Percentiles rank a stretch among this genome's conserved stretches.
phyloP scores from a whole-genome alignment of 2,888 invertebrate genomes.

The Hirtodrosophila confusa region DNA sequence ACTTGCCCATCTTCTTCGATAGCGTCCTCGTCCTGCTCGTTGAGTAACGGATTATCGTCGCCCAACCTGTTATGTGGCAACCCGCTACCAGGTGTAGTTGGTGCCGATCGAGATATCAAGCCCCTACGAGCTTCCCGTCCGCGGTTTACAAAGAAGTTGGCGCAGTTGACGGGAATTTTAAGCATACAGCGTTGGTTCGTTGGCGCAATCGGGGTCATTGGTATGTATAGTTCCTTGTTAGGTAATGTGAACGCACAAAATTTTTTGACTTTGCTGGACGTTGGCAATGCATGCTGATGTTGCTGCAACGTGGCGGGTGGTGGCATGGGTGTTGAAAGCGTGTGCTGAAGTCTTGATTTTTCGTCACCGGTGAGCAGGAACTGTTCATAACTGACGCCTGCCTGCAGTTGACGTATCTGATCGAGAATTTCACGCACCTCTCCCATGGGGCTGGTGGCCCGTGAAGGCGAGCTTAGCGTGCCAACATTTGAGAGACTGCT shows the following conservation, averaged over 20 bases:
- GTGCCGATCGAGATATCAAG: conserved; percentile 91
- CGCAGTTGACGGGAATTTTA: conserved; percentile 82
- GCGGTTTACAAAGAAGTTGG: conserved; percentile 81
- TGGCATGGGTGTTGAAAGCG: conserved; percentile 65
- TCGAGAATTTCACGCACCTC: conserved; percentile 90
- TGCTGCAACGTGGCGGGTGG: conserved; percentile 72
- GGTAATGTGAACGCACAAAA: conserved; percentile 85
- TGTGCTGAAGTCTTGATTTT: conserved; percentile 74
- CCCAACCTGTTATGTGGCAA: conserved; percentile 88
- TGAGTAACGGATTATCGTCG: conserved; percentile 88
- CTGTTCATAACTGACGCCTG: conserved; percentile 84
- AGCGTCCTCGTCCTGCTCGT: conserved; percentile 86
- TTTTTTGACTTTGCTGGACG: conserved; percentile 84
- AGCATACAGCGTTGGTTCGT: conserved; percentile 70
- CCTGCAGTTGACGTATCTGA: conserved; percentile 88
- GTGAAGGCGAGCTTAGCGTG: conserved; percentile 90
- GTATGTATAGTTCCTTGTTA: conserved; percentile 90
- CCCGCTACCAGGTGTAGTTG: conserved; percentile 89
- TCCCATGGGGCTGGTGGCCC: conserved; percentile 92
- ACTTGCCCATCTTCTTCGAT: conserved; percentile 77
- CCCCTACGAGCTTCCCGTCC: conserved; percentile 85
- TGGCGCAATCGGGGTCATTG: conserved; percentile 82
- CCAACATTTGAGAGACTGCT: conserved; percentile 89
- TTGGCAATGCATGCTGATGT: conserved; percentile 20
- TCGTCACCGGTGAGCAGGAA: conserved; percentile 47